Conservation (phyloP, 2,888 invertebrate genomes). For the Choristoneura rosaceana region DNA sequence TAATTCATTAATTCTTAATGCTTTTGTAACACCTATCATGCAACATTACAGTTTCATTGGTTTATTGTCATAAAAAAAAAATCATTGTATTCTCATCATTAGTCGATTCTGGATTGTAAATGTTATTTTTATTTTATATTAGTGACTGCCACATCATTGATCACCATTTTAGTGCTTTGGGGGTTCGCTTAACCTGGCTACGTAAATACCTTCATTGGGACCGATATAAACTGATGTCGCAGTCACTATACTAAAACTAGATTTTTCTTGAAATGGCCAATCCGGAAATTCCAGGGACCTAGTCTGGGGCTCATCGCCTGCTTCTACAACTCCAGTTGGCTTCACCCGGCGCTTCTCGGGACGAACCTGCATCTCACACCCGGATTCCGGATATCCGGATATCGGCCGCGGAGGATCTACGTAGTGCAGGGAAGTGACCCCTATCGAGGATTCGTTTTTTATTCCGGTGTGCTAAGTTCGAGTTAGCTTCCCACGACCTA, state of each 20-base stretch:
- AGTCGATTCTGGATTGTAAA: too few relatives aligned
- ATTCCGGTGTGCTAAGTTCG: not conserved
- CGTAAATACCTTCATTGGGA: too few relatives aligned
- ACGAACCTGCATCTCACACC: not conserved
- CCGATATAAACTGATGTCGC: not conserved
- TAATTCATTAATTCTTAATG: too few relatives aligned
- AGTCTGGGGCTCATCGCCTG: not conserved
- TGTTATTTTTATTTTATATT: too few relatives aligned
- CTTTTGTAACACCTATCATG: too few relatives aligned
- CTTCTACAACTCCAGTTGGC: not conserved
- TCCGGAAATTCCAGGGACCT: not conserved
- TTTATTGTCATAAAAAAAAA: too few relatives aligned
- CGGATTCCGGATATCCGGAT: not conserved
- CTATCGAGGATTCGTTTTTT: not conserved
- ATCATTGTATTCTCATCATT: too few relatives aligned
- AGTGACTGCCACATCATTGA: too few relatives aligned
- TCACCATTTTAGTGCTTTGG: too few relatives aligned
- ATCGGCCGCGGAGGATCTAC: not conserved
- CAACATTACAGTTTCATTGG: too few relatives aligned
- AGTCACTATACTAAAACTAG: not conserved
- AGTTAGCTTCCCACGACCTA: not conserved
- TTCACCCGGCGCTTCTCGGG: not conserved
- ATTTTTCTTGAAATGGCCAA: not conserved
- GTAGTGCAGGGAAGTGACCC: too few relatives aligned
- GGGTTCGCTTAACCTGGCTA: too few relatives aligned